Evolutionary conservation across 2,797 vertebrate species (phyloP), one percentile per base, ranked within the genome.

Genomic region (Oreochromis grahami): DNA sequence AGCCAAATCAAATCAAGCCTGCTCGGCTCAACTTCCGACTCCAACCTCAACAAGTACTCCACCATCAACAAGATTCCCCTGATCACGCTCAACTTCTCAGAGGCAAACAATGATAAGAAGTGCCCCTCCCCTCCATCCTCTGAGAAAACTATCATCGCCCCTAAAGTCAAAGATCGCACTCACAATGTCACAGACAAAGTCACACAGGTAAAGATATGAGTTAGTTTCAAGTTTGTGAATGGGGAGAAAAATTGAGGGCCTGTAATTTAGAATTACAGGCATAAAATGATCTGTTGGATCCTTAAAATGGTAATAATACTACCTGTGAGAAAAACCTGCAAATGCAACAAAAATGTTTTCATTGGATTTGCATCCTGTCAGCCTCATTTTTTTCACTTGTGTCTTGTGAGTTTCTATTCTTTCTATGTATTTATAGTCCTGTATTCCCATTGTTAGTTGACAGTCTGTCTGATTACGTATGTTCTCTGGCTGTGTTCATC

Each of bases 61-160:
- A 98, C 98, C 93, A 99, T 99, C 96, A 99, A 99, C 97, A 99
- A 98, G 96, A 99, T 99, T 84, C 98, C 98, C 74, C 98, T 99
- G 78, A 99, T 99, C 93, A 99, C 98, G 4, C 96, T 99, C 91
- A 99, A 99, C 95, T 99, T 99, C 97, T 98, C 98, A 3, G 98
- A 99, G 91, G 95, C 96, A 94, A 99, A 97, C 97, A 97, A 96
- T 80, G 98, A 99, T 90, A 99, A 98, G 96, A 98, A 98, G 91
- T 97, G 97, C 72, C 96, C 98, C 79, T 99, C 98, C 9, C 97
- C 98, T 29, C 98, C 98, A 13, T 98, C 98, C 77, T 99, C 98
- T 0, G 98, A 99, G 94, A 99, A 99, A 96, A 97, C 98, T 90
- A 99, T 99, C 90, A 99, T 99, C 84, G 98, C 98, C 15, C 97